Conservation (phyloP, 1,140 invertebrate species). For the Antheraea mylitta region DNA sequence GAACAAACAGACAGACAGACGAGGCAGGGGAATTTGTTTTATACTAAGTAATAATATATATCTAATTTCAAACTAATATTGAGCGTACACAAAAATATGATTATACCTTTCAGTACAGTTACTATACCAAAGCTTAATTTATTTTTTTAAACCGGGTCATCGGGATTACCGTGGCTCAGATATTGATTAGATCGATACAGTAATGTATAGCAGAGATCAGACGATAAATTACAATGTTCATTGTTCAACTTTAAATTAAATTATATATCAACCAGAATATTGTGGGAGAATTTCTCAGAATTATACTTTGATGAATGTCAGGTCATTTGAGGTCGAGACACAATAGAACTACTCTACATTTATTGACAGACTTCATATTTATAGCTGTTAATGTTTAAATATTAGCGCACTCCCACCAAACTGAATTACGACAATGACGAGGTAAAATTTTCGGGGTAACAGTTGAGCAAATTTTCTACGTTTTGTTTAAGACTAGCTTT, state of each 20-base stretch:
- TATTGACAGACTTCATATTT: background rate
- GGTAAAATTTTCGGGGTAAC: too few species aligned
- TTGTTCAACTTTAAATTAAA: background rate
- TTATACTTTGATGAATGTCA: background rate
- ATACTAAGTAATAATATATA: too few species aligned
- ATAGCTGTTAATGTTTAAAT: background rate
- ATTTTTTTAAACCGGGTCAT: too few species aligned
- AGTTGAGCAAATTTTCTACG: too few species aligned
- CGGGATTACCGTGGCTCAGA: background rate
- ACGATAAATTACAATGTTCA: background rate
- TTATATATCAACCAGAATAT: background rate
- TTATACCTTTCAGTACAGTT: too few species aligned
- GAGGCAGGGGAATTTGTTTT: too few species aligned
- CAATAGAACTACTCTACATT: background rate
- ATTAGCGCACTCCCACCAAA: background rate
- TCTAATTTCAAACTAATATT: too few species aligned
- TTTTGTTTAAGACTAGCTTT: too few species aligned
- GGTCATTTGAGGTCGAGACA: constrained; percentile 5
- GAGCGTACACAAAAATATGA: too few species aligned
- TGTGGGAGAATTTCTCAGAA: constrained; percentile 10
- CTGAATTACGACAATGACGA: too few species aligned
- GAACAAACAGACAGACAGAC: too few species aligned
- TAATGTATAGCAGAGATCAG: background rate
- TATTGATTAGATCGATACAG: background rate
- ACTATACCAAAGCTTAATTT: too few species aligned